A percentile compares a stretch with the other conserved stretches of the same genome.
These are phyloP conservation scores for Arnoldichthys spilopterus DNA, from an alignment of 2,797 vertebrate species.

Conservation along the genomic window DNA sequence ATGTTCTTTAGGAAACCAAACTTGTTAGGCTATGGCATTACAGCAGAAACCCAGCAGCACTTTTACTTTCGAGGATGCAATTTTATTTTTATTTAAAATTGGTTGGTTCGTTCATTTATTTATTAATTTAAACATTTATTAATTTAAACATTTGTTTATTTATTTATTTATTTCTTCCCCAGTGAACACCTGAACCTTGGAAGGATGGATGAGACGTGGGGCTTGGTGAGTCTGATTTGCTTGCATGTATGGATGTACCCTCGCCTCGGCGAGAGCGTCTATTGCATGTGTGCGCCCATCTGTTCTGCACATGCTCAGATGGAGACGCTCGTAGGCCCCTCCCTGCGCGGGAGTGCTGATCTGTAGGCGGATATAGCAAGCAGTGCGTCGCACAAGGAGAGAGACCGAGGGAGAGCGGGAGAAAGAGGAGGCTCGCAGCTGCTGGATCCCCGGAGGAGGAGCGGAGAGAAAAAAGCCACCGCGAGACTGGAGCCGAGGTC, in stretches of 20 bases:
- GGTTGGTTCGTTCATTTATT: no score
- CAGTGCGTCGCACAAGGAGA: constrained; percentile 31
- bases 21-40: no score
- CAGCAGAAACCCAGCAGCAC: no score
- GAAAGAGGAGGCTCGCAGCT: constrained; percentile 47
- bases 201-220: not conserved
- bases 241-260: not conserved
- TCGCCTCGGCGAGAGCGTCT: not conserved
- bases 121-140: no score
- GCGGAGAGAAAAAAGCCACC: constrained; percentile 72
- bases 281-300: constrained; percentile 16
- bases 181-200: not conserved
- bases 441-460: constrained; percentile 76
- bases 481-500: constrained; percentile 74
- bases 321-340: constrained; percentile 56
- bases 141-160: no score
- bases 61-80: no score
- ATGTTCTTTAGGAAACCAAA: no score
- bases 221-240: not conserved
- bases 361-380: constrained; percentile 64
- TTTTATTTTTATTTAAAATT: no score
- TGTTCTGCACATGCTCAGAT: constrained; percentile 67
- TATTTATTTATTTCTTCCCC: no score
- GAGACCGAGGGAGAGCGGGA: constrained; percentile 43
- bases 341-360: constrained; percentile 61